These are phyloP conservation scores for Brachypodius melanocephalos DNA, from an alignment of 2,113 vertebrate genomes.

Conservation along the genomic window DNA sequence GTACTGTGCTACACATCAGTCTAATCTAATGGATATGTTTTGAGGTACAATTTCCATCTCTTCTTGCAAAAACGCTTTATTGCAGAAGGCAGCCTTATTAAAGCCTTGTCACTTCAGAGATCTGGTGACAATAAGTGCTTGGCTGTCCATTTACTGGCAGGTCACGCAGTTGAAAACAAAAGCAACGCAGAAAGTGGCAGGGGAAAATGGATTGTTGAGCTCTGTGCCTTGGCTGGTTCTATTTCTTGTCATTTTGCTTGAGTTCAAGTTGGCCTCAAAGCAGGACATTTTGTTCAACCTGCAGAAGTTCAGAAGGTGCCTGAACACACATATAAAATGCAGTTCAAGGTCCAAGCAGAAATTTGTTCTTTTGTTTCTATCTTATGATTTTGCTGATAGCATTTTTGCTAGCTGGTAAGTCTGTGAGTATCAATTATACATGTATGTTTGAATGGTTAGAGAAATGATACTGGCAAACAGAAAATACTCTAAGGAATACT, in stretches of 20 bases:
- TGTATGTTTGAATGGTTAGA: background rate
- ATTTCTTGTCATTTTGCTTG: constrained; percentile 9
- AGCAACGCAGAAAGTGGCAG: background rate
- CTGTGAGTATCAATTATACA: background rate
- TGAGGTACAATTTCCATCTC: constrained; percentile 18
- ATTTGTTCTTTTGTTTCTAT: background rate
- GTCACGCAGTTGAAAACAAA: constrained; percentile 35
- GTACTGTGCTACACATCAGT: constrained; percentile 10
- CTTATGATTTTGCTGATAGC: background rate
- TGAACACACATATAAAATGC: background rate
- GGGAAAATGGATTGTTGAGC: background rate
- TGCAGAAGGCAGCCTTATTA: constrained; percentile 39
- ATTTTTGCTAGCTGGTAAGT: background rate
- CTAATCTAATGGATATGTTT: background rate
- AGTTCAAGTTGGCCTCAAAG: background rate
- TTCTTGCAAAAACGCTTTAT: background rate
- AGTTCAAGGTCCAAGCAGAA: background rate
- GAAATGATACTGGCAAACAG: background rate
- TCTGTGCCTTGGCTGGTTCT: background rate
- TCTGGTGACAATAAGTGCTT: background rate
- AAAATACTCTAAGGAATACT: background rate
- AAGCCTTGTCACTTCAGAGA: constrained; percentile 27
- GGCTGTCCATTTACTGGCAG: constrained; percentile 32
- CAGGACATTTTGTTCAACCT: background rate
- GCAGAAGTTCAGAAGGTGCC: background rate